These are phyloP conservation scores for Galbula dea DNA, from an alignment of 2,113 vertebrate species.

Conservation along the genomic window DNA sequence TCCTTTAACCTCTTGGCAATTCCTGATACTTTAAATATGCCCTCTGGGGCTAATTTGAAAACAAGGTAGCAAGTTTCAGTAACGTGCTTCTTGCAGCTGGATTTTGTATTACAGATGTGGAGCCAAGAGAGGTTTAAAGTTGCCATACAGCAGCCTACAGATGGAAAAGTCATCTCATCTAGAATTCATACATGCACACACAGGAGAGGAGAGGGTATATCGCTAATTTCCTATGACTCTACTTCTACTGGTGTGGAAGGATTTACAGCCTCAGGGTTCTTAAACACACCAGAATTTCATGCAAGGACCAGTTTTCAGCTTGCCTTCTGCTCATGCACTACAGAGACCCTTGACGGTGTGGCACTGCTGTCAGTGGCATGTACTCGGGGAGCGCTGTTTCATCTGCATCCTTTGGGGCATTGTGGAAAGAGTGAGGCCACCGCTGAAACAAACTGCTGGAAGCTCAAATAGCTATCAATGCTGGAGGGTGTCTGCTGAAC, in stretches of 20 bases:
- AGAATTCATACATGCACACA: constrained; percentile 71
- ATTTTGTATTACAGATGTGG: background rate
- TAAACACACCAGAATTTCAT: constrained; percentile 65
- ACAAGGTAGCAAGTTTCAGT: constrained; percentile 24
- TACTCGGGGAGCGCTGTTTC: constrained; percentile 26
- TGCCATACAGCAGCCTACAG: constrained; percentile 70
- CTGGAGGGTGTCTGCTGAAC: background rate
- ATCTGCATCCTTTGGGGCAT: background rate
- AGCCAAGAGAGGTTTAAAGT: constrained; percentile 69
- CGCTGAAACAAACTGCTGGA: background rate
- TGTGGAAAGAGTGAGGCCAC: constrained; percentile 1
- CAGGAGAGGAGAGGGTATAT: constrained; percentile 28
- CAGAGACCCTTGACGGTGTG: constrained; percentile 63
- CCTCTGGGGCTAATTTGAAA: constrained; percentile 32
- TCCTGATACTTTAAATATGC: background rate
- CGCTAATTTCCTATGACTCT: constrained; percentile 45
- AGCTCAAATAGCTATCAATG: background rate
- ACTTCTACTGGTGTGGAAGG: constrained; percentile 38
- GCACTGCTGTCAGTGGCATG: constrained; percentile 65
- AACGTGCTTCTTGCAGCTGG: background rate
- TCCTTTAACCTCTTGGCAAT: constrained; percentile 69
- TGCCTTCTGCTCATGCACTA: constrained; percentile 77
- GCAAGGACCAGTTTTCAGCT: constrained; percentile 70
- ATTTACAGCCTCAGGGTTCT: constrained; percentile 42
- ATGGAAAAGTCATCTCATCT: constrained; percentile 61